These are phyloP conservation scores for Palloptera scutellata DNA, from an alignment of 2,888 invertebrate species.

Conservation along the genomic window DNA sequence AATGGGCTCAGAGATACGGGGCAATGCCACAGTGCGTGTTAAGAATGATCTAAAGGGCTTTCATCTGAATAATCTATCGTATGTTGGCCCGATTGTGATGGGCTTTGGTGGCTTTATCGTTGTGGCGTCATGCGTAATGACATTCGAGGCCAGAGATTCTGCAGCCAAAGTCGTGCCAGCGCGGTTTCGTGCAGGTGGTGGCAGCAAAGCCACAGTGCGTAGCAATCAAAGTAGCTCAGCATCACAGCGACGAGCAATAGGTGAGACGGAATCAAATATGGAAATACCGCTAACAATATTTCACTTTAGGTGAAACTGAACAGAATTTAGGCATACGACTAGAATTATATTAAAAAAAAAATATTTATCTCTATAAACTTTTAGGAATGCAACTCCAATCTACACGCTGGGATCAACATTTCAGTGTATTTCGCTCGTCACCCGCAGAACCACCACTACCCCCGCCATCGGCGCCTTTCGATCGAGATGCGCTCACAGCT, in stretches of 20 bases:
- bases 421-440: conserved; percentile 74
- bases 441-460: conserved; percentile 64
- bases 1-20: conserved; percentile 78
- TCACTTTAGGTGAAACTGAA: too few relatives aligned
- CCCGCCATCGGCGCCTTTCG: conserved; percentile 58
- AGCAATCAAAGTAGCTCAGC: conserved; percentile 60
- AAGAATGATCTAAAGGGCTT: conserved; percentile 85
- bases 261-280: conserved; percentile 45
- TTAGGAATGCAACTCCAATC: conserved; percentile 56
- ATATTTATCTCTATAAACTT: background rate
- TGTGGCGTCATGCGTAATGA: conserved; percentile 97
- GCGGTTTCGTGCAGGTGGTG: conserved; percentile 67
- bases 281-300: too few relatives aligned
- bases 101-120: conserved; percentile 96
- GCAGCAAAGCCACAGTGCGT: conserved; percentile 55
- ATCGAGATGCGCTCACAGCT: conserved; percentile 65
- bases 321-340: too few relatives aligned
- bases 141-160: conserved; percentile 96
- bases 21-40: conserved; percentile 79
- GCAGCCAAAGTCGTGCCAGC: conserved; percentile 92
- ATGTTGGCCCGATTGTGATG: conserved; percentile 98
- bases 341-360: too few relatives aligned
- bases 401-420: conserved; percentile 70
- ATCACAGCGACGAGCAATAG: conserved; percentile 60
- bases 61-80: conserved; percentile 88